These are phyloP conservation scores for Pseudopipra pipra DNA, from an alignment of 2,113 vertebrate species.

Conservation along the genomic window DNA sequence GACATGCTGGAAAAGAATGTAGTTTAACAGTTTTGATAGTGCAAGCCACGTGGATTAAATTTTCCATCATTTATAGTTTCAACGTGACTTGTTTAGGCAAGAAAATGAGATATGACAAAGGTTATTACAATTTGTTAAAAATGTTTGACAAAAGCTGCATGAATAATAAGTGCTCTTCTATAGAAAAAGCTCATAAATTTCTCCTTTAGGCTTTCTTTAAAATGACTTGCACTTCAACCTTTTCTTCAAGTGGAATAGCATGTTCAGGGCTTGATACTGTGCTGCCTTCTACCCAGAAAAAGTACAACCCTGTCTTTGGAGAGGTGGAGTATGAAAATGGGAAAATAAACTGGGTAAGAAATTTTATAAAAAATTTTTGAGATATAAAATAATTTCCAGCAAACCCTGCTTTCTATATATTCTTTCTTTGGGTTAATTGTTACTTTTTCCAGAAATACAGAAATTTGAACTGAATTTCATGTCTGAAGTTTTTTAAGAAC, in stretches of 20 bases:
- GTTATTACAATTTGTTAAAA: constrained; percentile 71
- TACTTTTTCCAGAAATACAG: background rate
- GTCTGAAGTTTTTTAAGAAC: background rate
- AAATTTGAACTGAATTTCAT: background rate
- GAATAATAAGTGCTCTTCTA: constrained; percentile 55
- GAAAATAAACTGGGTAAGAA: background rate
- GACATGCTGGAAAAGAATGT: constrained; percentile 69
- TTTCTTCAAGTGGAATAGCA: constrained; percentile 4
- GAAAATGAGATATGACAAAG: constrained; percentile 70
- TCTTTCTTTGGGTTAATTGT: background rate
- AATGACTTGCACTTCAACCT: constrained; percentile 45
- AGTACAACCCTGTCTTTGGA: background rate
- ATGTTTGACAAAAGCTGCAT: constrained; percentile 72
- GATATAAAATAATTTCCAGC: background rate
- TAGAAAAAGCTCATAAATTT: constrained; percentile 65
- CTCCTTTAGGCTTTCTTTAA: constrained; percentile 41
- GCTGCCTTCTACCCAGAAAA: background rate
- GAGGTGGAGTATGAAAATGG: background rate
- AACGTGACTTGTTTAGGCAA: constrained; percentile 71
- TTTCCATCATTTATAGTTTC: constrained; percentile 77
- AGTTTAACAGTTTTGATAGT: constrained; percentile 70
- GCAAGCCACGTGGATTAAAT: constrained; percentile 69
- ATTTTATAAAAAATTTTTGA: background rate
- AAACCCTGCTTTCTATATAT: background rate
- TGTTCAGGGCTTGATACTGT: background rate